Evolutionary conservation across 2,113 vertebrate genomes (phyloP).

Genomic region (Pogona vitticeps): DNA sequence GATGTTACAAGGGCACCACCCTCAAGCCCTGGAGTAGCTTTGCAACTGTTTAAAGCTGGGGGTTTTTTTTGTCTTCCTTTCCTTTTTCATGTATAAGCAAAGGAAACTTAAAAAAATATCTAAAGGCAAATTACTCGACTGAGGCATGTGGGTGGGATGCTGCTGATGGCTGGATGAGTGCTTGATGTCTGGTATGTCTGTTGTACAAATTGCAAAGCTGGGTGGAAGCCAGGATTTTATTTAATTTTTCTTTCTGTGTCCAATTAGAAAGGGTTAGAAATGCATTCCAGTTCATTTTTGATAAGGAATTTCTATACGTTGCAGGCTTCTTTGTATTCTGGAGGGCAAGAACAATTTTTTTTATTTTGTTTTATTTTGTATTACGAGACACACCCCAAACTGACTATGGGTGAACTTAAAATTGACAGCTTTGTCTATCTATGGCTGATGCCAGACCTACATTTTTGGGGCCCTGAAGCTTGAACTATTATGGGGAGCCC

Average conservation of each 20-base stretch:
- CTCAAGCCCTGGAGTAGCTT: background rate
- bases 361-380: no score
- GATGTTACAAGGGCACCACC: background rate
- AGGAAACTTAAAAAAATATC: background rate
- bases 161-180: background rate
- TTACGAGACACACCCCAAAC: background rate
- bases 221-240: background rate
- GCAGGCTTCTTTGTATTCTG: background rate
- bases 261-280: background rate
- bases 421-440: background rate
- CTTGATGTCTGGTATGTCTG: background rate
- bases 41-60: background rate
- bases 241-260: background rate
- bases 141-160: background rate
- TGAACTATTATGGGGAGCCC: background rate
- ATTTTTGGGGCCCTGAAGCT: background rate
- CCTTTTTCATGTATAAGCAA: background rate
- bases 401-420: background rate
- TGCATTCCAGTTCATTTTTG: background rate
- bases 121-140: background rate
- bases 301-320: background rate
- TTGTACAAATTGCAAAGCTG: constrained; percentile 4
- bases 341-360: background rate
- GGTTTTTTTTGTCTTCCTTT: no score
- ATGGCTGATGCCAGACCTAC: background rate